Conservation (phyloP, 2,888 invertebrate species). For the Peribatodes rhomboidaria region DNA sequence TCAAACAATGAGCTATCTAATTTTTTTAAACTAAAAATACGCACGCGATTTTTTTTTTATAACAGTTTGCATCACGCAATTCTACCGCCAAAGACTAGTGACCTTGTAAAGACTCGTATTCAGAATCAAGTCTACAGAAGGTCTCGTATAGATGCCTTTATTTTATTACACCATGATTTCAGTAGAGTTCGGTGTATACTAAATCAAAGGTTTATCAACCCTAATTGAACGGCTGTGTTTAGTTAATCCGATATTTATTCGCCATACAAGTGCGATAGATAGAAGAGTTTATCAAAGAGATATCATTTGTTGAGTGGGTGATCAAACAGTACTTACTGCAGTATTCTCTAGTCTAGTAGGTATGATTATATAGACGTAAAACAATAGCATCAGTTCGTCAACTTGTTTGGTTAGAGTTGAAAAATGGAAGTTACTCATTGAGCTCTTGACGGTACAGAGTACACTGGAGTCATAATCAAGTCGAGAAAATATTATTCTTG, state of each 20-base stretch:
- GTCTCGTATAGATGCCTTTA: too few species aligned
- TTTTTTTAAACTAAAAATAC: too few species aligned
- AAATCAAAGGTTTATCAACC: neutral
- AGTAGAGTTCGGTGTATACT: neutral
- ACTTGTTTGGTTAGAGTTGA: neutral
- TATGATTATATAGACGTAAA: neutral
- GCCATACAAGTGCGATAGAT: conserved; percentile 3
- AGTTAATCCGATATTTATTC: conserved; percentile 6
- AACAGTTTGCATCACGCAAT: too few species aligned
- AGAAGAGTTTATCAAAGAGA: conserved; percentile 2
- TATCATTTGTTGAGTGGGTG: conserved; percentile 4
- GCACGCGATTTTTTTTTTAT: too few species aligned
- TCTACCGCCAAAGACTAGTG: too few species aligned
- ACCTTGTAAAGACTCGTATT: too few species aligned
- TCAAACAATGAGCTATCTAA: too few species aligned
- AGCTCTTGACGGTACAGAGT: too few species aligned
- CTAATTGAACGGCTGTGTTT: conserved; percentile 7
- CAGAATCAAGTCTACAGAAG: too few species aligned
- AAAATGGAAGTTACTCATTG: neutral
- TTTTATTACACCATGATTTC: neutral
- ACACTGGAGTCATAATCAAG: too few species aligned
- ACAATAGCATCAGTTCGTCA: neutral
- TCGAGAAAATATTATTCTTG: too few species aligned
- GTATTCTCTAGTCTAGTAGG: neutral
- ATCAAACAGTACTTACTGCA: neutral